A percentile compares a stretch with the other conserved stretches of the same genome.
phyloP scores from a whole-genome alignment of 2,888 invertebrate genomes.

The Yponomeuta malinellus region DNA sequence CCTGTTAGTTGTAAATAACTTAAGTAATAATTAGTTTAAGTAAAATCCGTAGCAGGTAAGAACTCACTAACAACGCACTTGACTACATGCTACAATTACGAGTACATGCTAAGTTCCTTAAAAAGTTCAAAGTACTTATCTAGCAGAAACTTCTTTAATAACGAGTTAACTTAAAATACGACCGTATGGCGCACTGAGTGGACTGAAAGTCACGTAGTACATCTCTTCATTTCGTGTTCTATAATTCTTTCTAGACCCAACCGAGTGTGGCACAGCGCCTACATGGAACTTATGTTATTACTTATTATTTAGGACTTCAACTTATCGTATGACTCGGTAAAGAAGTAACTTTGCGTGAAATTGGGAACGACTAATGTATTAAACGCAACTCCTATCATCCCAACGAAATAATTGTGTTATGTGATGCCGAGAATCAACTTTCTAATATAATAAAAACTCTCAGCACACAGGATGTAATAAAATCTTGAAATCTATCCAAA shows the following conservation, averaged over 20 bases:
- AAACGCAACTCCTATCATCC: not conserved
- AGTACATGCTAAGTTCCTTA: not conserved
- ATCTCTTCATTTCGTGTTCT: constrained; percentile 38
- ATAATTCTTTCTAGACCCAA: constrained; percentile 36
- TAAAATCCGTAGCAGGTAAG: not conserved
- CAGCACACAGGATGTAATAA: not conserved
- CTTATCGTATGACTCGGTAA: constrained; percentile 3
- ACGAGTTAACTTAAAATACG: constrained; percentile 56
- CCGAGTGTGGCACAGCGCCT: constrained; percentile 34
- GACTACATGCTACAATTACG: not conserved
- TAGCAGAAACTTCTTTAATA: constrained; percentile 51
- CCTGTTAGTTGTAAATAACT: no score
- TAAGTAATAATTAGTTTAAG: no score
- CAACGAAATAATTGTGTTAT: not conserved
- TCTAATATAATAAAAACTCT: not conserved
- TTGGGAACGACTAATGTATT: constrained; percentile 26
- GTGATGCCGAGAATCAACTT: not conserved
- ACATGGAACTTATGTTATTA: constrained; percentile 22
- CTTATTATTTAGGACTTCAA: constrained; percentile 23
- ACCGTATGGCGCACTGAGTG: constrained; percentile 36
- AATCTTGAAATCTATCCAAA: no score
- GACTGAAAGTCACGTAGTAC: not conserved
- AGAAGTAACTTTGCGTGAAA: constrained; percentile 7
- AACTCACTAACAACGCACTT: not conserved
- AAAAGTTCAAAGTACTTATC: not conserved